Base-by-base conservation (phyloP, 1,140 invertebrate species). In the Temnothorax nylanderi region DNA sequence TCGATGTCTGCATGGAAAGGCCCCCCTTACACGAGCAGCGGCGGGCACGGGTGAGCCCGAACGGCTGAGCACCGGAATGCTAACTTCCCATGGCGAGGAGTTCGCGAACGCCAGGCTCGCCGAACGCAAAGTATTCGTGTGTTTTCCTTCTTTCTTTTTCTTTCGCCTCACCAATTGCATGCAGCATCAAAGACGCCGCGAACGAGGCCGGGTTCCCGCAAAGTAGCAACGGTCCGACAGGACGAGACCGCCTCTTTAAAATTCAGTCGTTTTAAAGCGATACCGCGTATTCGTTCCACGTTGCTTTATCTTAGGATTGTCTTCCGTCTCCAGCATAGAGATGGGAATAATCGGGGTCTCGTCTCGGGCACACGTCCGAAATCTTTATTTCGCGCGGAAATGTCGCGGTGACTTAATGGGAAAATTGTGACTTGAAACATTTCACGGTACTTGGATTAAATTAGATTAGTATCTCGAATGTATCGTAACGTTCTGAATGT, bases 81-180 rank as follows among this genome's bases (percentile, higher is more conserved):
- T 92, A 88, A 93, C 92, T 95, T 95, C 93, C 92, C 93, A 94
- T 94, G 93, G 37, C 37, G 74, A 64, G 26, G 16, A 60, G 41
- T 13, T 86, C 49, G 88, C 74, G 87, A 86, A 44, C 44, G 51
- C 51, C 58, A 47, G 62, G 32, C 32, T 37, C 32, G 37, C 60
- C 16, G 69, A 84, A 90, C 67, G 74, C 89, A 81, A 85, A 87
- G 64, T 41, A 74, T 74, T 74, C 84, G 72, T 44, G 49, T 32
- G 34, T 47, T 69, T 49, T 32, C 21, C 26, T 49, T 47, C 41
- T 44, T 47, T 26, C 21, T 69, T 49, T 69, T 44, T 47, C 41
- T 47, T 11, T 56, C 51, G 54, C 32, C 47, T 54, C n/a, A 32
- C 51, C n/a, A 34, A n/a, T 41, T 58, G 32, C 26, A n/a, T n/a